Conservation (phyloP, 2,888 invertebrate genomes). For the Pseudococcus jackbeardsleyi region DNA sequence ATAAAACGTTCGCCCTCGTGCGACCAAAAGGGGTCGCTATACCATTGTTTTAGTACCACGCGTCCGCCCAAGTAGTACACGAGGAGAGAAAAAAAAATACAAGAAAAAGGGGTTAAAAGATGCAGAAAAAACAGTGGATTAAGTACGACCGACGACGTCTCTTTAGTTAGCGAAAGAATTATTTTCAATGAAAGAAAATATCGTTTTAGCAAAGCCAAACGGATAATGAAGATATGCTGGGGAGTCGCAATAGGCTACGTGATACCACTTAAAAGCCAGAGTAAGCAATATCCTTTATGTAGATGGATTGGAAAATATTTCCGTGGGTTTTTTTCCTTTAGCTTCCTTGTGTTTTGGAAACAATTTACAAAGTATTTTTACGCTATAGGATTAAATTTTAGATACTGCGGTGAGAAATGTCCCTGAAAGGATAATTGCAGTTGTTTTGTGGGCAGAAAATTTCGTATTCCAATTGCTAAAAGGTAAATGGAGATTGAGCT, state of each 20-base stretch:
- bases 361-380: not conserved
- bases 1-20: not conserved
- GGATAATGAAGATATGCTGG: constrained; percentile 41
- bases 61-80: not conserved
- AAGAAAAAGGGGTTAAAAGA: constrained; percentile 33
- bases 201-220: constrained; percentile 29
- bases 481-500: too few relatives aligned
- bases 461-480: too few relatives aligned
- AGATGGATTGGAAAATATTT: constrained; percentile 25
- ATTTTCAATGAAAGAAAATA: constrained; percentile 44
- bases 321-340: not conserved
- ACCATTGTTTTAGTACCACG: constrained; percentile 21
- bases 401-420: not conserved
- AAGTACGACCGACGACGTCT: constrained; percentile 14
- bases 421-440: not conserved
- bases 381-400: not conserved
- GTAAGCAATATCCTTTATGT: constrained; percentile 1
- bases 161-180: constrained; percentile 44
- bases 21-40: constrained; percentile 14
- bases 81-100: not conserved
- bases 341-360: not conserved
- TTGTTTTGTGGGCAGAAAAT: not conserved
- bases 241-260: not conserved
- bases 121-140: constrained; percentile 16
- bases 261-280: constrained; percentile 13